phyloP scores from a whole-genome alignment of 1,140 invertebrate species.

The Drosophila dunni region DNA sequence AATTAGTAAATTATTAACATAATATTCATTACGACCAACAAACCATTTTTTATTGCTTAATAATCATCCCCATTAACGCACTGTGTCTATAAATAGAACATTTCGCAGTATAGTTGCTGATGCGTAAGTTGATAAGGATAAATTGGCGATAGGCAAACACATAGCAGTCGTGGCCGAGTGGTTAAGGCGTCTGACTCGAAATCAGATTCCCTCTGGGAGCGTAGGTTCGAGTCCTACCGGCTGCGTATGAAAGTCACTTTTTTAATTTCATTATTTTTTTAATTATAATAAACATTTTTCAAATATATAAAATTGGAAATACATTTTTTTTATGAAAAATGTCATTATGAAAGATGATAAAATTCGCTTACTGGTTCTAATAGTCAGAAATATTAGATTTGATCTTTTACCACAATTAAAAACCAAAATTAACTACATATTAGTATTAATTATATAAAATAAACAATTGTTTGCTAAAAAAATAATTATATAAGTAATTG shows the following conservation, averaged over 20 bases:
- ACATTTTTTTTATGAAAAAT: no score
- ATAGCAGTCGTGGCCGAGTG: conserved; percentile 92
- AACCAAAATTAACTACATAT: no score
- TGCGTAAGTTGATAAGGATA: background rate
- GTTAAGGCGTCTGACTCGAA: conserved; percentile 95
- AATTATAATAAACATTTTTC: background rate
- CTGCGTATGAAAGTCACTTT: conserved; percentile 85
- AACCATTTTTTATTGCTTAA: background rate
- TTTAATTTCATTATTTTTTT: background rate
- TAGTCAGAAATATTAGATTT: no score
- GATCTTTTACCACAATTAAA: no score
- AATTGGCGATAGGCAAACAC: background rate
- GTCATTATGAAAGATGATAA: background rate
- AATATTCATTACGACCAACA: no score
- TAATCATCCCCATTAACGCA: background rate
- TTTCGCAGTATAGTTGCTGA: background rate
- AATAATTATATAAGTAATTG: no score
- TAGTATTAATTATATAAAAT: no score
- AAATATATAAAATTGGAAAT: no score
- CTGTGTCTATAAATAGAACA: conserved; percentile 20
- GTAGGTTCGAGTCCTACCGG: conserved; percentile 94
- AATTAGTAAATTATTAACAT: no score
- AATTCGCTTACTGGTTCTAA: no score
- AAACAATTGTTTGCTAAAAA: no score
- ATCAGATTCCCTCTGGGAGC: conserved; percentile 94